These are phyloP conservation scores for Aurelia sp. DNA, from an alignment of 30 jellyfish, hydroid and myxozoan species.

Conservation along the genomic window DNA sequence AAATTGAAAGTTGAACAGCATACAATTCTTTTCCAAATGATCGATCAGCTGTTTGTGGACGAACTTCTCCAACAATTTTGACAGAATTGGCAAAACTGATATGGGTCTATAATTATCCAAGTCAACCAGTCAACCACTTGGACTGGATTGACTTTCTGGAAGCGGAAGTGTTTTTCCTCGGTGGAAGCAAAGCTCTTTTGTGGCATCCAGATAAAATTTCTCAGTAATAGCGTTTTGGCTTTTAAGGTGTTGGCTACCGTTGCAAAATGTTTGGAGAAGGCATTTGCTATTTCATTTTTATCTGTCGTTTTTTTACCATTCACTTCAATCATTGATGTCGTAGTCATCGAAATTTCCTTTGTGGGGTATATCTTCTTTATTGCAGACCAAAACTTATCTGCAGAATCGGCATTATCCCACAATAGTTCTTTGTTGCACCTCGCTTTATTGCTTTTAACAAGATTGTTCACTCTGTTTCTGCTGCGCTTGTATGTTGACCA, in stretches of 20 bases:
- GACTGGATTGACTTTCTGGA: slow-evolving; percentile 42
- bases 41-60: slow-evolving; percentile 75
- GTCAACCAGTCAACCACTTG: no score
- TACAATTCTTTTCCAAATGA: slow-evolving; percentile 55
- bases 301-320: slow-evolving; percentile 45
- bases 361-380: slow-evolving; percentile 49
- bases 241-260: slow-evolving; percentile 32
- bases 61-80: slow-evolving; percentile 59
- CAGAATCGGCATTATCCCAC: slow-evolving; percentile 53
- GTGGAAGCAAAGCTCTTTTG: slow-evolving; percentile 21
- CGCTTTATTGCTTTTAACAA: slow-evolving; percentile 36
- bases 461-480: slow-evolving; percentile 61
- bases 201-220: slow-evolving; percentile 47
- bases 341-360: slow-evolving; percentile 16
- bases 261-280: slow-evolving; percentile 25
- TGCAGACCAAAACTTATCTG: slow-evolving; percentile 64
- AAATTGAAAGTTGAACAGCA: slow-evolving; percentile 59
- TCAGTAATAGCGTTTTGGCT: background rate
- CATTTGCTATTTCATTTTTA: slow-evolving; percentile 17
- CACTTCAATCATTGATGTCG: slow-evolving; percentile 36
- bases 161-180: slow-evolving; percentile 44
- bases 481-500: slow-evolving; percentile 51
- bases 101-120: slow-evolving; percentile 67
- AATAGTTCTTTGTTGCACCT: slow-evolving; percentile 52
- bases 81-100: slow-evolving; percentile 62